Evolutionary conservation across 2,113 vertebrate species (phyloP), one percentile per base, ranked within the genome.

Genomic region (Nerophis lumbriciformis): DNA sequence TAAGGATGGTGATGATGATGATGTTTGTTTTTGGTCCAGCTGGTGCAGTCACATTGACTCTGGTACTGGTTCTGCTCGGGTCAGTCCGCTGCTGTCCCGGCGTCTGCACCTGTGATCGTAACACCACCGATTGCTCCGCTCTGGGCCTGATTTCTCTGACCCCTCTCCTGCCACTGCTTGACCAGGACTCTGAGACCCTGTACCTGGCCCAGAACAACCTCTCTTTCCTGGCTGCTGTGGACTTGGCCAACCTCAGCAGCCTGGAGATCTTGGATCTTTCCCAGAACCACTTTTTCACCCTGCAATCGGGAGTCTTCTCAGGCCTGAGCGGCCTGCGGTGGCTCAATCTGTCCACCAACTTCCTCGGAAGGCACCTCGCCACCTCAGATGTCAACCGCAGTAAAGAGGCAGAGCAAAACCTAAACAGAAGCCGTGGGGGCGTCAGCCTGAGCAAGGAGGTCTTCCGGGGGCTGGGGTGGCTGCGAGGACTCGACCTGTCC

Each of bases 301-400:
- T 97, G 58, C 90, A 89, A 0, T 84, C 89, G 21, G 82, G 90
- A 28, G 88, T 89, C 9, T 97, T 98, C 60, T 85, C 89, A 42
- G 89, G 92, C 36, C 80, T 96, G 35, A 89, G 88, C 37, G 78
- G 88, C 48, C 80, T 98, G 2, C 91, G 90, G 68, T 90, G 91
- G 71, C 80, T 98, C 77, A 96, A 98, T 65, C 89, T 98, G 67
- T 98, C 96, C 57, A 88, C 92, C 69, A 98, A 98, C 86, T 91
- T 91, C 85, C 88, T 98, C 62, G 93, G 93, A 56, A 85, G 90
- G 16, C 67, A 11, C 86, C 88, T 5, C 39, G 80, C 11, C 71
- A 86, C 47, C 48, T 88, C 68, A 87, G 90, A 92, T 48, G 83
- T 92, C 75, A 77, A 76, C 4, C 91, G 90, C 66, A 88, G 91